Base-by-base conservation (phyloP, 2,113 vertebrate species). In the Riparia riparia region DNA sequence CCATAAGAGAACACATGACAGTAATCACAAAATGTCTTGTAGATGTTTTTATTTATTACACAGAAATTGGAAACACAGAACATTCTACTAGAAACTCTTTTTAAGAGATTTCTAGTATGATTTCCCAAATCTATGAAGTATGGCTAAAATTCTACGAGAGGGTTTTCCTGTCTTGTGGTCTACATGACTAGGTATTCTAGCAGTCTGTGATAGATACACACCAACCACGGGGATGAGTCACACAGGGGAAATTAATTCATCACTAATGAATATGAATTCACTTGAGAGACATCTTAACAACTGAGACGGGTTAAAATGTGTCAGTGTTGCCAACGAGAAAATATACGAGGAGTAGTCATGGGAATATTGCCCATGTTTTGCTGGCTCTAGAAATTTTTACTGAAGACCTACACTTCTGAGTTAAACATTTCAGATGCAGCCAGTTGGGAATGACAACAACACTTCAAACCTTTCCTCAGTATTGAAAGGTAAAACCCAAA, bases 201-300 rank as follows among this genome's bases (percentile, higher is more conserved):
- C 28, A 54, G 53, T 29, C 68, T 61, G 20, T 65, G 60, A 50
- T 72, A 50, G 31, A 79, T 81, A 71, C 25, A 44, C 29, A 87
- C 65, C 81, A 95, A 63, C 73, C 24, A 16, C 50, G 94, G 54
- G 21, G 15, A 72, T 90, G 93, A 82, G 58, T 95, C 94, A 94
- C 91, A 50, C 20, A 72, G 39, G 93, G 78, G 63, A 96, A 96
- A 95, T 96, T 84, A 95, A 96, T 97, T 90, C 66, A 83, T 93
- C 95, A 76, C 97, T 97, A 97, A 97, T 89, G 81, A 95, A 93
- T 39, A 88, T 63, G 45, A 69, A 76, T 32, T 96, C 90, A 78
- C 53, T 93, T 42, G 66, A 77, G 81, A 74, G 82, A 94, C 66
- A 77, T 89, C 19, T 74, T 91, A 92, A 71, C 45, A 82, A 86